Evolutionary conservation across 2,113 vertebrate genomes (phyloP), one percentile per base, ranked within the genome.

Genomic region (Clarias macrocephalus): DNA sequence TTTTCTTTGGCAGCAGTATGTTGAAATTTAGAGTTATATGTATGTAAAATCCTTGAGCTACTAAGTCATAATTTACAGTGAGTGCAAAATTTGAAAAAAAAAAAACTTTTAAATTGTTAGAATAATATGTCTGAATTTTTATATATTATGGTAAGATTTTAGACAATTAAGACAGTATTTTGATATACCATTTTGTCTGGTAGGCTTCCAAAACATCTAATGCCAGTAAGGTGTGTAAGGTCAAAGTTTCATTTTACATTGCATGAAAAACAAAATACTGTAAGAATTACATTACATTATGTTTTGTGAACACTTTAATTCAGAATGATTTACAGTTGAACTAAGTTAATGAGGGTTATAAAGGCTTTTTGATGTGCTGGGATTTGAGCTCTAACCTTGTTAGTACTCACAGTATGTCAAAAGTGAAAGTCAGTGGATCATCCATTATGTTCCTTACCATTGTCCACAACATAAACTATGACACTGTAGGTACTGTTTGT

Each of bases 401-500:
- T 23, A n/a, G n/a, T n/a, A n/a, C n/a, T n/a, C n/a, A 12, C 37
- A 75, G 10, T 11, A 75, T 75, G 25, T 75, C 21, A 75, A 54
- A 76, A 76, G 52, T 15, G 5, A 56, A 54, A 57, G 52, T 16
- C 25, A 56, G 10, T n/a, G 5, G 13, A 77, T 59, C 9, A n/a
- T 21, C 3, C 6, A 16, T 42, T n/a, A 42, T 48, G 54, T 62
- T 63, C 80, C 33, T 83, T 92, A 95, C 95, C 94, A 25, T 92
- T 10, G 18, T 95, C 92, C 80, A 93, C 76, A 66, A 93, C 94
- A 59, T 60, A 59, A 23, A 95, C 11, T 52, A 89, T 90, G 62
- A 93, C 84, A 0, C 15, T 87, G 59, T 95, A 96, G 62, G 88
- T 56, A 37, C 68, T 90, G 68, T 94, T 37, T 11, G 81, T 90